Evolutionary conservation across 2,888 invertebrate species (phyloP).

Genomic region (Actias luna): DNA sequence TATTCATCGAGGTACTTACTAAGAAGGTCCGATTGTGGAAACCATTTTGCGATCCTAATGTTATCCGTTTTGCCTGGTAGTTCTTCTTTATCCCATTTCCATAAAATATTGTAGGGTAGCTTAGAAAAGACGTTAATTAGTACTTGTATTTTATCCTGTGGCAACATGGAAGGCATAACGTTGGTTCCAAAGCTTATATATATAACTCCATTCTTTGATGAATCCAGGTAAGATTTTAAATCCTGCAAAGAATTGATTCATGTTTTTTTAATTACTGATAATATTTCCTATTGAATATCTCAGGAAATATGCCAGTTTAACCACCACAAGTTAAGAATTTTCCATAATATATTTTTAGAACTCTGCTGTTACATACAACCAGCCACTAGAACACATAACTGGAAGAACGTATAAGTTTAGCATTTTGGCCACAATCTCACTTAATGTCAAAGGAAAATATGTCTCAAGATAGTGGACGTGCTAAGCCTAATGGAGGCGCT

Average conservation of each 20-base stretch:
- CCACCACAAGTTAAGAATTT: too few relatives aligned
- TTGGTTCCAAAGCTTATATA: conserved; percentile 71
- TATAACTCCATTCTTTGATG: conserved; percentile 60
- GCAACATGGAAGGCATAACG: conserved; percentile 45
- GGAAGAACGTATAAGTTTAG: too few relatives aligned
- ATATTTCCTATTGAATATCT: too few relatives aligned
- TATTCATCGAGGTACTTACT: conserved; percentile 34
- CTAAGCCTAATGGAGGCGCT: too few relatives aligned
- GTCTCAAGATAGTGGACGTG: too few relatives aligned
- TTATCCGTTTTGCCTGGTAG: conserved; percentile 48
- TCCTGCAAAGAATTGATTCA: conserved; percentile 54
- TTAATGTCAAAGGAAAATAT: too few relatives aligned
- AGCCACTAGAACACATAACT: too few relatives aligned
- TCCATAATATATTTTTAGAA: too few relatives aligned
- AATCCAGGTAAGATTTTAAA: conserved; percentile 53
- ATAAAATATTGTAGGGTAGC: conserved; percentile 62
- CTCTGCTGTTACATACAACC: too few relatives aligned
- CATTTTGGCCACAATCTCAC: too few relatives aligned
- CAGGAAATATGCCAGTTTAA: too few relatives aligned
- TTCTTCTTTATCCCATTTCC: conserved; percentile 60
- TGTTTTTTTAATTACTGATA: too few relatives aligned
- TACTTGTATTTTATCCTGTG: conserved; percentile 41
- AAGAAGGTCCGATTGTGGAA: conserved; percentile 63
- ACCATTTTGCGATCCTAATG: conserved; percentile 58
- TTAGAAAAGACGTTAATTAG: conserved; percentile 53